Evolutionary conservation across 2,797 vertebrate species (phyloP).

Genomic region (Sarcoramphus papa): DNA sequence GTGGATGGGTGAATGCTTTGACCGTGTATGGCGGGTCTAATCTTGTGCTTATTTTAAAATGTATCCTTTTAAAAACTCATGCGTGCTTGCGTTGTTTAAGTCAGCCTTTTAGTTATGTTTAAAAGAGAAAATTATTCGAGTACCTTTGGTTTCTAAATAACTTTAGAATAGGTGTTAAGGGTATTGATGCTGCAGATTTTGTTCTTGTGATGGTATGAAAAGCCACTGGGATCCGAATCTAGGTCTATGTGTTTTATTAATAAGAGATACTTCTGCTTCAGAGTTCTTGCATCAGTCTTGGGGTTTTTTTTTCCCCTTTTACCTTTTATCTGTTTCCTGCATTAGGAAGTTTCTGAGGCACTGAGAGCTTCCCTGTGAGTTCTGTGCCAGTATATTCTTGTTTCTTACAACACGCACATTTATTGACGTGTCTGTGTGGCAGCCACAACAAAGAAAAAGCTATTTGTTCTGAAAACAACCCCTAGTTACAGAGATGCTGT

Average conservation of each 20-base stretch:
- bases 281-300: background rate
- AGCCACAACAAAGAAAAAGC: constrained; percentile 9
- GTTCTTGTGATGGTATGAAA: background rate
- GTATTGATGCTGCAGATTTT: background rate
- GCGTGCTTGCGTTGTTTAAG: background rate
- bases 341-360: background rate
- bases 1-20: background rate
- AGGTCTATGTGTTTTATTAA: background rate
- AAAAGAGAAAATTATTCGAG: background rate
- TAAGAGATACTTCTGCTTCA: background rate
- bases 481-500: background rate
- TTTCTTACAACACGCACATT: background rate
- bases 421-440: background rate
- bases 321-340: background rate
- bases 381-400: background rate
- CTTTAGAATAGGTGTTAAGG: background rate
- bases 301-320: background rate
- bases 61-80: background rate
- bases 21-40: background rate
- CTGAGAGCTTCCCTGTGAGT: background rate
- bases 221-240: fast-evolving
- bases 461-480: constrained; percentile 29
- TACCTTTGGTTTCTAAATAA: background rate
- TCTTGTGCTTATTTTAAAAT: background rate
- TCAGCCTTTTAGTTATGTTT: background rate